A percentile compares a stretch with the other conserved stretches of the same genome.
phyloP scores from a whole-genome alignment of 2,888 invertebrate genomes.

The Arge pagana region DNA sequence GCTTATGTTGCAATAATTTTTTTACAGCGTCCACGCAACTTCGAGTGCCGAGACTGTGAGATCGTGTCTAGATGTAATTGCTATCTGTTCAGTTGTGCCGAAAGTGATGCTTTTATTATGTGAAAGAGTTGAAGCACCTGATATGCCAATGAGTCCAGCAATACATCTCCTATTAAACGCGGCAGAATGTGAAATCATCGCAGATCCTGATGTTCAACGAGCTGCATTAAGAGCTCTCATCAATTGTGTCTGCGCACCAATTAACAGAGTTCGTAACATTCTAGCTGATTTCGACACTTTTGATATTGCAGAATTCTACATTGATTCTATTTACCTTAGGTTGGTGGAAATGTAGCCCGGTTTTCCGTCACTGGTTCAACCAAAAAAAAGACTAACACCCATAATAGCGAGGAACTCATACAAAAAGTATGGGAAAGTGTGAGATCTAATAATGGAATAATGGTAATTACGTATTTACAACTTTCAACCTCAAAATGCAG shows the following conservation, averaged over 20 bases:
- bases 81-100: slow-evolving; percentile 88
- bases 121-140: slow-evolving; percentile 76
- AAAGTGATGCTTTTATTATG: slow-evolving; percentile 75
- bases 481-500: no score
- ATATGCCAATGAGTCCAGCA: slow-evolving; percentile 73
- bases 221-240: slow-evolving; percentile 89
- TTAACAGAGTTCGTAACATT: slow-evolving; percentile 71
- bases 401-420: slow-evolving; percentile 82
- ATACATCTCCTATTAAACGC: slow-evolving; percentile 61
- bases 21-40: slow-evolving; percentile 44
- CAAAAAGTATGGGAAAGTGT: slow-evolving; percentile 95
- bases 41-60: slow-evolving; percentile 78
- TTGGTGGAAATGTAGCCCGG: slow-evolving; percentile 61
- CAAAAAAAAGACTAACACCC: slow-evolving; percentile 67
- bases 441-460: slow-evolving; percentile 93
- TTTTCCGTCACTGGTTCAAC: slow-evolving; percentile 61
- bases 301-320: not conserved
- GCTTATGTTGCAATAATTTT: slow-evolving; percentile 10
- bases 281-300: no score
- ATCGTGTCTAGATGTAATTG: slow-evolving; percentile 83
- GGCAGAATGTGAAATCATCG: slow-evolving; percentile 88
- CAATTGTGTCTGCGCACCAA: slow-evolving; percentile 92
- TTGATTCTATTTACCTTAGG: slow-evolving; percentile 56
- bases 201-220: slow-evolving; percentile 90
- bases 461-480: slow-evolving; percentile 66